Evolutionary conservation across 2,888 invertebrate species (phyloP).

Genomic region (Exocentrus adspersus): DNA sequence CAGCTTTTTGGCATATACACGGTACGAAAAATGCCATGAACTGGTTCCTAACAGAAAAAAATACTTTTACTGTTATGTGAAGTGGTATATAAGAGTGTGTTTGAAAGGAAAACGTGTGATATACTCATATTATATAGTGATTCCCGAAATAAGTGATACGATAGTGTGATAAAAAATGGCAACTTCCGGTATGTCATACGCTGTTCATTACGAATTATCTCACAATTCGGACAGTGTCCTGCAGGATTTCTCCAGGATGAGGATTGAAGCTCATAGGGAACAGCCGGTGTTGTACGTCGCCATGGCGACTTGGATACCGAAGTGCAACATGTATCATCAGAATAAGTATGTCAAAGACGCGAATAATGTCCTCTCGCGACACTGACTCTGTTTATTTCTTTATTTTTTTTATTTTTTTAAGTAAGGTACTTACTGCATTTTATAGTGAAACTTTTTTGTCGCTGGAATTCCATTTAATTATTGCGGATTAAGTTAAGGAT

Average conservation of each 20-base stretch:
- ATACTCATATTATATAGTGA: conserved; percentile 23
- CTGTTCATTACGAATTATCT: conserved; percentile 68
- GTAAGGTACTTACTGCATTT: background rate
- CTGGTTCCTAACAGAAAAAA: background rate
- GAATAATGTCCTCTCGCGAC: conserved; percentile 11
- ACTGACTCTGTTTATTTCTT: conserved; percentile 17
- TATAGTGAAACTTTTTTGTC: background rate
- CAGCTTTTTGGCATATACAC: background rate
- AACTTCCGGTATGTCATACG: conserved; percentile 72
- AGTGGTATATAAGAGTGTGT: conserved; percentile 9
- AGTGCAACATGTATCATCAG: conserved; percentile 65
- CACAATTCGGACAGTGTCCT: conserved; percentile 66
- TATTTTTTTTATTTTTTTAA: background rate
- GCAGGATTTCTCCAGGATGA: conserved; percentile 71
- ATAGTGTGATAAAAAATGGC: conserved; percentile 62
- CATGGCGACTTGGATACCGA: conserved; percentile 80
- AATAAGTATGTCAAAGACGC: conserved; percentile 33
- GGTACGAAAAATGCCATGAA: conserved; percentile 4
- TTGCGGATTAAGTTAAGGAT: background rate
- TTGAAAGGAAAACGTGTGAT: conserved; percentile 17
- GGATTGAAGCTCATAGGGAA: conserved; percentile 66
- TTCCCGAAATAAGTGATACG: conserved; percentile 24
- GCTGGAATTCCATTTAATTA: conserved; percentile 8
- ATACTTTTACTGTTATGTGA: background rate
- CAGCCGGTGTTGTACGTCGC: conserved; percentile 78